A percentile compares a stretch with the other conserved stretches of the same genome.
Conservation (phyloP, 2,888 invertebrate genomes). For the Melanophora roralis region DNA sequence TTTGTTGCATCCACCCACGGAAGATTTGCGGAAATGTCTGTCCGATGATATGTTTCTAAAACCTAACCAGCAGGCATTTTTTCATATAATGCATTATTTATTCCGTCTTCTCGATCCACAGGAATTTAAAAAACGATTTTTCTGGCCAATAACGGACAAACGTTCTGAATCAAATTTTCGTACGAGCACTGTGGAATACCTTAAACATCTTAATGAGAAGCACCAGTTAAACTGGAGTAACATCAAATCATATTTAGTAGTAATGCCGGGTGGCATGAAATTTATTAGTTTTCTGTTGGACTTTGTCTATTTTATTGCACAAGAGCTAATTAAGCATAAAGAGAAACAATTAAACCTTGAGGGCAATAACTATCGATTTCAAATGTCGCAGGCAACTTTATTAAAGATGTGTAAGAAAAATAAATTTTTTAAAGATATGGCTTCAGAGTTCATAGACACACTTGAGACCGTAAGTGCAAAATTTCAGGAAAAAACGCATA, state of each 20-base stretch:
- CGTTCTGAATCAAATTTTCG: conserved; percentile 74
- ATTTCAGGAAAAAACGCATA: conserved; percentile 63
- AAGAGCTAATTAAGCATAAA: conserved; percentile 70
- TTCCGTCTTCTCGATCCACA: conserved; percentile 73
- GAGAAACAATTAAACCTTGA: conserved; percentile 68
- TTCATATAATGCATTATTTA: conserved; percentile 75
- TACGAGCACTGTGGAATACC: conserved; percentile 73
- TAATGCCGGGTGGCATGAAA: conserved; percentile 76
- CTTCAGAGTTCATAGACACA: conserved; percentile 69
- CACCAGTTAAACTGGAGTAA: conserved; percentile 73
- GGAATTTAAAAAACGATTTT: conserved; percentile 76
- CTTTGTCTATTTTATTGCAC: conserved; percentile 71
- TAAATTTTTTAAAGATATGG: conserved; percentile 69
- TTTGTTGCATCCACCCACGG: conserved; percentile 69
- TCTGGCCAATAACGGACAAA: conserved; percentile 76
- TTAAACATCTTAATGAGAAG: conserved; percentile 74
- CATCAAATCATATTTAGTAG: conserved; percentile 74
- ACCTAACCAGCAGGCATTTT: conserved; percentile 74
- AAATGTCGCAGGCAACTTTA: conserved; percentile 61
- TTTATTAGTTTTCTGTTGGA: conserved; percentile 74
- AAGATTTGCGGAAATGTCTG: conserved; percentile 70
- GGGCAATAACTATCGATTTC: background rate
- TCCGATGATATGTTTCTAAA: conserved; percentile 75
- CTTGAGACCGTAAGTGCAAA: conserved; percentile 64
- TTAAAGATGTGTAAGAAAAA: conserved; percentile 67